Evolutionary conservation across 2,797 vertebrate genomes (phyloP).

Genomic region (Gymnoscopelus microlampas): DNA sequence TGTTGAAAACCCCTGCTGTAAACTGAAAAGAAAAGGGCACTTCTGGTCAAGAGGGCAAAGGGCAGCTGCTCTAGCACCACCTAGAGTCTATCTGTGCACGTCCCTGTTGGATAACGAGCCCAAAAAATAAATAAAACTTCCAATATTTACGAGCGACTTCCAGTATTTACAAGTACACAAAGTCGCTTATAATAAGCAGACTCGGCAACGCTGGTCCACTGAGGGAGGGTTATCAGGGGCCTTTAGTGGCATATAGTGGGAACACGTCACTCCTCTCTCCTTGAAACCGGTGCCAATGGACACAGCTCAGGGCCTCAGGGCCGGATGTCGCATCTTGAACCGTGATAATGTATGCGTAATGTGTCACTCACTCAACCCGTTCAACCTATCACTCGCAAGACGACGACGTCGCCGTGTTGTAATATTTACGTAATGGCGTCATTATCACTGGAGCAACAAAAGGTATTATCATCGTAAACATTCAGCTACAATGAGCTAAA

Average conservation of each 20-base stretch:
- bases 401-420: not conserved
- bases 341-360: not conserved
- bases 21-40: too few relatives aligned
- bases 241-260: too few relatives aligned
- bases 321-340: not conserved
- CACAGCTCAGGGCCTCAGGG: not conserved
- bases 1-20: too few relatives aligned
- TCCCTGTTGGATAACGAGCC: too few relatives aligned
- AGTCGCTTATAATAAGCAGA: too few relatives aligned
- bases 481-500: not conserved
- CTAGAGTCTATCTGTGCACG: too few relatives aligned
- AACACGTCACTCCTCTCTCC: slow-evolving; percentile 30
- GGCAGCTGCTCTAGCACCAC: too few relatives aligned
- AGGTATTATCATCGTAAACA: not conserved
- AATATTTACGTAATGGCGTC: not conserved
- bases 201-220: too few relatives aligned
- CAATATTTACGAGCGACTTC: too few relatives aligned
- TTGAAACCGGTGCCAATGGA: slow-evolving; percentile 16
- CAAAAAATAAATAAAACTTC: too few relatives aligned
- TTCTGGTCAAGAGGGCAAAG: too few relatives aligned
- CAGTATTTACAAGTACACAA: too few relatives aligned
- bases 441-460: not conserved
- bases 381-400: not conserved
- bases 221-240: not conserved
- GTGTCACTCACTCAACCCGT: not conserved